Evolutionary conservation across 2,797 vertebrate species (phyloP).

Genomic region (Aulostomus chinensis): DNA sequence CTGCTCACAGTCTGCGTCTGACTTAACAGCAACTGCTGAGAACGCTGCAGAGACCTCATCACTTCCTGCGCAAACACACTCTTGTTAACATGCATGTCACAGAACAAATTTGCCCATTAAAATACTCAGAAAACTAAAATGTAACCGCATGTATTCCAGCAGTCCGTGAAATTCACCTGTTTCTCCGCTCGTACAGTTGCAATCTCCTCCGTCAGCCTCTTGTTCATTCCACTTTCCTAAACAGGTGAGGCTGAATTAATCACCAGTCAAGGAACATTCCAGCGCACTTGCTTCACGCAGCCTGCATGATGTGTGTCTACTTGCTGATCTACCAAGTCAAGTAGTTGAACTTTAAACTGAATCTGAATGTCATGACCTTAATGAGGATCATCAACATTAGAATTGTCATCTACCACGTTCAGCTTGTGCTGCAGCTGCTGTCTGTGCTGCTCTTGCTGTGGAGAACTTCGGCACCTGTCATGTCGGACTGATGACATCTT

Average conservation of each 20-base stretch:
- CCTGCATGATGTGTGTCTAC: too few species aligned
- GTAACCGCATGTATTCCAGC: too few species aligned
- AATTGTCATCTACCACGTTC: slow-evolving; percentile 68
- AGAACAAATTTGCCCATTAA: too few species aligned
- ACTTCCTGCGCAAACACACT: slow-evolving; percentile 80
- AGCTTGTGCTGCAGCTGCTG: slow-evolving; percentile 87
- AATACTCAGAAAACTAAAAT: neutral
- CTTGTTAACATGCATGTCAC: slow-evolving; percentile 3
- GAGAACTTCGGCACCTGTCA: slow-evolving; percentile 73
- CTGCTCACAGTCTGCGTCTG: slow-evolving; percentile 79
- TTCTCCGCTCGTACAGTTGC: slow-evolving; percentile 81
- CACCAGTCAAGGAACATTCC: neutral
- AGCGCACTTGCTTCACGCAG: too few species aligned
- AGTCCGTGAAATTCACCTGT: slow-evolving; percentile 84
- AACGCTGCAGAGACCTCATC: slow-evolving; percentile 82
- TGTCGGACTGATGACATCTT: slow-evolving; percentile 81
- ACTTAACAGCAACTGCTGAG: slow-evolving; percentile 84
- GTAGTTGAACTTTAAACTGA: neutral
- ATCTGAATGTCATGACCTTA: neutral
- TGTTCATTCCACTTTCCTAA: slow-evolving; percentile 87
- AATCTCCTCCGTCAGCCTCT: slow-evolving; percentile 82
- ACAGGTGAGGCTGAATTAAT: slow-evolving; percentile 1
- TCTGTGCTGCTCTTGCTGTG: slow-evolving; percentile 81
- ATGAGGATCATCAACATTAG: neutral
- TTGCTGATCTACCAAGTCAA: too few species aligned